These are phyloP conservation scores for Vipera latastei DNA, from an alignment of 2,797 vertebrate species.

Conservation along the genomic window DNA sequence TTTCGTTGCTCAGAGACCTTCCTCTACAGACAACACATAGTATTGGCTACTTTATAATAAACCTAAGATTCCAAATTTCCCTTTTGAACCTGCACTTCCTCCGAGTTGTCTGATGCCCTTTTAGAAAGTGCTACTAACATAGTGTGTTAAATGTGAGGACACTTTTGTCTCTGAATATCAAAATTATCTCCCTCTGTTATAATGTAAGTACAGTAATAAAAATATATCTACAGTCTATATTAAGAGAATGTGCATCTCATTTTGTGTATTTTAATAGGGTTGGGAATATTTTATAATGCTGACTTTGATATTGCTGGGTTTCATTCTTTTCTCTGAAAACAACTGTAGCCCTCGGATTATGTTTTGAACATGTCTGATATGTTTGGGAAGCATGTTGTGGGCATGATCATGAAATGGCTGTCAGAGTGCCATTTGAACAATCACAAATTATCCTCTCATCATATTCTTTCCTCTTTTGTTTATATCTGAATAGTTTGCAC, in stretches of 20 bases:
- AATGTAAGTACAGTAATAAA: slow-evolving; percentile 55
- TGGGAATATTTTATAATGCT: not conserved
- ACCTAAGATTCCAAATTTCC: not conserved
- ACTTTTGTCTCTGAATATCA: not conserved
- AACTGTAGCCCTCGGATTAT: not conserved
- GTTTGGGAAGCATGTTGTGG: not conserved
- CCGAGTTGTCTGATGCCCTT: not conserved
- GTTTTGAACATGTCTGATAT: not conserved
- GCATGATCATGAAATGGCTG: not conserved
- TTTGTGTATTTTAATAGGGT: not conserved
- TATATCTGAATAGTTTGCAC: not conserved
- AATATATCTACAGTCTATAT: not conserved
- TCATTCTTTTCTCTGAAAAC: not conserved
- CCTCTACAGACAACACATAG: not conserved
- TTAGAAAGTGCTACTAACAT: rapidly evolving
- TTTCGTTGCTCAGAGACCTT: not conserved
- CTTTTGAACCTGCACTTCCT: not conserved
- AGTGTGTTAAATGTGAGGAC: rapidly evolving
- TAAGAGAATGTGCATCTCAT: not conserved
- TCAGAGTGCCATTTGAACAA: not conserved
- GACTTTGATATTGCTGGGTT: not conserved
- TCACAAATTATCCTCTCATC: not conserved
- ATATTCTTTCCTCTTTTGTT: not conserved
- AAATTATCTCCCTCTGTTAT: not conserved
- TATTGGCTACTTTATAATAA: not conserved